These are phyloP conservation scores for Upupa epops DNA, from an alignment of 2,113 vertebrate species.

Conservation along the genomic window DNA sequence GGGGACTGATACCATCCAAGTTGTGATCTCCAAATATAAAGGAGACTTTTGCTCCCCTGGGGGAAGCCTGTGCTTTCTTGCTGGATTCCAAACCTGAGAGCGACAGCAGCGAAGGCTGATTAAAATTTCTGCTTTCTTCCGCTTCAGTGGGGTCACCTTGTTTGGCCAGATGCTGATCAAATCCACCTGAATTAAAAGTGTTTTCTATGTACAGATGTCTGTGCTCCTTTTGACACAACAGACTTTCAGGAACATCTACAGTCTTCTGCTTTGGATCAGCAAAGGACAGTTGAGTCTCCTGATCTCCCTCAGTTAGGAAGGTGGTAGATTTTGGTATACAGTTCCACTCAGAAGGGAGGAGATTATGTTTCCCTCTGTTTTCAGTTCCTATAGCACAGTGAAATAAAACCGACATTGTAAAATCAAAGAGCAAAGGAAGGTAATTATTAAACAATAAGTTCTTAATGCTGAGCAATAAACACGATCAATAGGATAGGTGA, in stretches of 20 bases:
- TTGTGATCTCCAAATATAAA: constrained; percentile 95
- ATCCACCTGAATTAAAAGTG: constrained; percentile 77
- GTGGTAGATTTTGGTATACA: constrained; percentile 86
- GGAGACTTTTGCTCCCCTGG: constrained; percentile 93
- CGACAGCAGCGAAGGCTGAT: constrained; percentile 80
- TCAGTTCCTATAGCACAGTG: constrained; percentile 78
- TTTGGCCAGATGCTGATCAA: constrained; percentile 78
- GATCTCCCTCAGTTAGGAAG: constrained; percentile 83
- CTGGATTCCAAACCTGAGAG: constrained; percentile 80
- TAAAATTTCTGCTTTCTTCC: constrained; percentile 81
- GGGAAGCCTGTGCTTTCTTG: constrained; percentile 87
- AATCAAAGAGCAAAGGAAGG: background rate
- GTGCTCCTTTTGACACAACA: constrained; percentile 83
- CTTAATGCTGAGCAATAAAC: background rate
- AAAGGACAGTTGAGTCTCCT: constrained; percentile 81
- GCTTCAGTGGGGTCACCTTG: constrained; percentile 77
- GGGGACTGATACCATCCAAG: constrained; percentile 85
- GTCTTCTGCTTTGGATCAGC: constrained; percentile 84
- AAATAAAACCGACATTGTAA: constrained; percentile 30
- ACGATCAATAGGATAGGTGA: background rate
- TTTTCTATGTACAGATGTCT: constrained; percentile 85
- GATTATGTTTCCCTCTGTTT: constrained; percentile 83
- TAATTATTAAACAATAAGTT: background rate
- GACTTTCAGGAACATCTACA: constrained; percentile 77
- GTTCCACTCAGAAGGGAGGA: constrained; percentile 88